These are phyloP conservation scores for Silurus asotus DNA, from an alignment of 2,113 vertebrate genomes.

Conservation along the genomic window DNA sequence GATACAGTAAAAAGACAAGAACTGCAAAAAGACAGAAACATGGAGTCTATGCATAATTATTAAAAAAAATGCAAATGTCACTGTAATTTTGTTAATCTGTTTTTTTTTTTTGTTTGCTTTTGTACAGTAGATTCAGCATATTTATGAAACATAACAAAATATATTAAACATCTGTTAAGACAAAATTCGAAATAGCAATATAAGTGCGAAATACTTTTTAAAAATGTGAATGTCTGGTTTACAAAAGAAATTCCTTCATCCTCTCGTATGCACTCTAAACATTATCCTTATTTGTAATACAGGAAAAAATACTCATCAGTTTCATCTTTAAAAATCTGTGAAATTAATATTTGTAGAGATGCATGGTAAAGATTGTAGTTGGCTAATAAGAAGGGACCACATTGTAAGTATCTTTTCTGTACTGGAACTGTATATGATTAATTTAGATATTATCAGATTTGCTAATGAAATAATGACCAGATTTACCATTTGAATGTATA, in stretches of 20 bases:
- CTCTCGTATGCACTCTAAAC: background rate
- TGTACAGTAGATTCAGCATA: background rate
- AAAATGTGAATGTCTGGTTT: background rate
- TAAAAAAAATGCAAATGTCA: background rate
- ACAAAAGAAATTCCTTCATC: background rate
- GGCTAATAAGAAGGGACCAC: background rate
- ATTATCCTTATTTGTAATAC: background rate
- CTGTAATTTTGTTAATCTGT: background rate
- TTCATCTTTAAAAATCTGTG: background rate
- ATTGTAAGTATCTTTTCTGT: background rate
- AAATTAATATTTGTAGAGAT: background rate
- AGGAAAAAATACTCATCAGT: background rate
- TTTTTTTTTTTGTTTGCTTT: background rate
- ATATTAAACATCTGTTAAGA: background rate
- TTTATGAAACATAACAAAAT: background rate
- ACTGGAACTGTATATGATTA: background rate
- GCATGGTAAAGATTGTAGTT: background rate
- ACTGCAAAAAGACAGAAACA: background rate
- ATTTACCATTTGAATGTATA: conserved; percentile 11
- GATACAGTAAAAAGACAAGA: background rate
- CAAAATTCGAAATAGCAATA: background rate
- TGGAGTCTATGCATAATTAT: background rate
- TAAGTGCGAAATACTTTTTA: background rate
- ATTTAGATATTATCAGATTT: background rate
- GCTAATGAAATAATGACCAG: conserved; percentile 3